These are phyloP conservation scores for Enteromius thamalakanensis DNA, from an alignment of 2,797 vertebrate genomes.

Conservation along the genomic window DNA sequence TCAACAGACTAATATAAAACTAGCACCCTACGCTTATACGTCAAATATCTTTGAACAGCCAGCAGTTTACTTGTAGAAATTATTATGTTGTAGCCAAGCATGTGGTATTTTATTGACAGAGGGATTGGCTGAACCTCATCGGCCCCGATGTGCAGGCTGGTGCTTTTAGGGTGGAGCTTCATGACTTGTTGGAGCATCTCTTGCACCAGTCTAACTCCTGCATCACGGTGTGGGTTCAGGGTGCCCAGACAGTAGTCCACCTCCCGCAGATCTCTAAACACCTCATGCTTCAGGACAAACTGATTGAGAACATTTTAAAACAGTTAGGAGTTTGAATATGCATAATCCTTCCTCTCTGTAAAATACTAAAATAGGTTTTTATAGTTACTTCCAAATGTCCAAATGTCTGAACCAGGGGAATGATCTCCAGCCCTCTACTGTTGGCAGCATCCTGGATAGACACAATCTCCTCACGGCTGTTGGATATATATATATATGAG, in stretches of 20 bases:
- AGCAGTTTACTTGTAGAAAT: not conserved
- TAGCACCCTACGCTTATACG: not conserved
- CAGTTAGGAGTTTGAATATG: not conserved
- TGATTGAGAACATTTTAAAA: constrained; percentile 57
- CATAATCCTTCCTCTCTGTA: not conserved
- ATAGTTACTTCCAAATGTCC: constrained; percentile 94
- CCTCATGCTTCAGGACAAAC: constrained; percentile 91
- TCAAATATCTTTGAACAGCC: not conserved
- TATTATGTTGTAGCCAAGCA: not conserved
- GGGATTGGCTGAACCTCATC: constrained; percentile 72
- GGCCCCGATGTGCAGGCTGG: constrained; percentile 79
- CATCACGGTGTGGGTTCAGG: constrained; percentile 86
- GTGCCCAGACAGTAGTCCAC: constrained; percentile 84
- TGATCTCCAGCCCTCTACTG: constrained; percentile 82
- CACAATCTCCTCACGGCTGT: constrained; percentile 81
- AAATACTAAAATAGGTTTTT: not conserved
- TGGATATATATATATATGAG: constrained; percentile 34
- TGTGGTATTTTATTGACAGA: not conserved
- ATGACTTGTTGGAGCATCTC: constrained; percentile 91
- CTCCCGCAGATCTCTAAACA: constrained; percentile 85
- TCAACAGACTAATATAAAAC: not conserved
- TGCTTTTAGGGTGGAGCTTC: constrained; percentile 78
- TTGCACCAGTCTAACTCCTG: constrained; percentile 78
- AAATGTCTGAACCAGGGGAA: constrained; percentile 93
- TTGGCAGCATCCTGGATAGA: constrained; percentile 81